Conservation (phyloP, 2,797 vertebrate genomes). For the Protonibea diacanthus region DNA sequence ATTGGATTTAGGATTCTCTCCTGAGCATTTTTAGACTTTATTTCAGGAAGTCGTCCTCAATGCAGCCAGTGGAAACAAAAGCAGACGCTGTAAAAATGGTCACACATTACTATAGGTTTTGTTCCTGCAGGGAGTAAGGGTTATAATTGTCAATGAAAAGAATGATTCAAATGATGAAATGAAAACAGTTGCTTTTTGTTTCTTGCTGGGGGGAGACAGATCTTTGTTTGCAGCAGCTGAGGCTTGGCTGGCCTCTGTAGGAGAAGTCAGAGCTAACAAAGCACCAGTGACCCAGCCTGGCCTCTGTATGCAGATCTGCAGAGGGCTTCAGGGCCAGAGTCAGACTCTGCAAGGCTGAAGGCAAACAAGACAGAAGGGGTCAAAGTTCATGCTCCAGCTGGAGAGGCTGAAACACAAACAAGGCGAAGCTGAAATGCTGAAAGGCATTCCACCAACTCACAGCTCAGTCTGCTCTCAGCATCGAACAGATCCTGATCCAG, state of each 20-base stretch:
- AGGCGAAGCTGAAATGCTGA: neutral
- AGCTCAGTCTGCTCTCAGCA: constrained; percentile 4
- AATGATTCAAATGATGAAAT: neutral
- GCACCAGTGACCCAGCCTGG: constrained; percentile 10
- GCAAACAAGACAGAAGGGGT: constrained; percentile 32
- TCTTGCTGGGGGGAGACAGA: neutral
- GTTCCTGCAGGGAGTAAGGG: neutral
- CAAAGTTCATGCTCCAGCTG: constrained; percentile 39
- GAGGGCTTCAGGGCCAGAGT: constrained; percentile 10
- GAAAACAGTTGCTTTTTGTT: neutral
- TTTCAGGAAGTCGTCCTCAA: neutral
- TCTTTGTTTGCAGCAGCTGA: constrained; percentile 18
- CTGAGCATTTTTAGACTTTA: neutral
- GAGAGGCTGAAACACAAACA: constrained; percentile 21
- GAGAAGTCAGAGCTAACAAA: constrained; percentile 23
- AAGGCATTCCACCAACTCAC: constrained; percentile 1
- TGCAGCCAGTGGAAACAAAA: neutral
- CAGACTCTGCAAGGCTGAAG: neutral
- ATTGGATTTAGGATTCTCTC: neutral
- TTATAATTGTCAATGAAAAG: neutral
- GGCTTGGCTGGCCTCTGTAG: neutral
- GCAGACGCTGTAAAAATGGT: neutral
- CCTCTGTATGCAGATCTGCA: constrained; percentile 31
- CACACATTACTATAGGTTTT: neutral
- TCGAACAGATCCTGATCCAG: neutral